phyloP scores from a whole-genome alignment of 2,113 vertebrate species.

The Cebidichthys violaceus region DNA sequence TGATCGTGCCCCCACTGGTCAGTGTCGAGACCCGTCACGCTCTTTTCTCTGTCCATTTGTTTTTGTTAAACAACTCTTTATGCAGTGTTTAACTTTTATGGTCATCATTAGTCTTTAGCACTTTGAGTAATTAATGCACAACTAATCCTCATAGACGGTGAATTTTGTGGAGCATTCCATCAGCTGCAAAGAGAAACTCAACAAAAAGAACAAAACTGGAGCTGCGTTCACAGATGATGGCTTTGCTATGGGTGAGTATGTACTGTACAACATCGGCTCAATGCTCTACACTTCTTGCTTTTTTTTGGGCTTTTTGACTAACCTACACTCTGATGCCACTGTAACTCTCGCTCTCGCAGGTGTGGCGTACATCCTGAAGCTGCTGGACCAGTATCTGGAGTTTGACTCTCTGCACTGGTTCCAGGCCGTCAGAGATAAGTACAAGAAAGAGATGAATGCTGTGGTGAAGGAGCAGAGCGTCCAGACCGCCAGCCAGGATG shows the following conservation, averaged over 20 bases:
- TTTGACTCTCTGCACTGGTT: slow-evolving; percentile 99
- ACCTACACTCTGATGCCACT: not conserved
- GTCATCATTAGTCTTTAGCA: not conserved
- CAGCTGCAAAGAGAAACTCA: slow-evolving; percentile 97
- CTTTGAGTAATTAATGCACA: not conserved
- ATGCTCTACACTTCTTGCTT: not conserved
- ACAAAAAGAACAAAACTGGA: slow-evolving; percentile 98
- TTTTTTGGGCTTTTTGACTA: not conserved
- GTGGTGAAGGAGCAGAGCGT: slow-evolving; percentile 95
- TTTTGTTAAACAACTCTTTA: not conserved
- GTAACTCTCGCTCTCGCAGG: slow-evolving; percentile 77
- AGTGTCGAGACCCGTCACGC: slow-evolving; percentile 55
- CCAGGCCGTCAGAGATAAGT: slow-evolving; percentile 97
- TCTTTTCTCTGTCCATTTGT: not conserved
- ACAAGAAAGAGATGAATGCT: slow-evolving; percentile 92
- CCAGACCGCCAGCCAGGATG: slow-evolving; percentile 92
- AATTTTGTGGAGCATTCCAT: slow-evolving; percentile 99
- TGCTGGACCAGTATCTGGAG: slow-evolving; percentile 98
- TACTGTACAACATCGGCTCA: not conserved
- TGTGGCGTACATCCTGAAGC: slow-evolving; percentile 98
- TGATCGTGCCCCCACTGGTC: slow-evolving; percentile 96
- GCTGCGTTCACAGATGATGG: slow-evolving; percentile 98
- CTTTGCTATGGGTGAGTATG: slow-evolving; percentile 94
- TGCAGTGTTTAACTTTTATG: not conserved
- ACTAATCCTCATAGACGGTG: slow-evolving; percentile 86